phyloP scores from a whole-genome alignment of 2,113 vertebrate species.

The Sinocyclocheilus anophthalmus region DNA sequence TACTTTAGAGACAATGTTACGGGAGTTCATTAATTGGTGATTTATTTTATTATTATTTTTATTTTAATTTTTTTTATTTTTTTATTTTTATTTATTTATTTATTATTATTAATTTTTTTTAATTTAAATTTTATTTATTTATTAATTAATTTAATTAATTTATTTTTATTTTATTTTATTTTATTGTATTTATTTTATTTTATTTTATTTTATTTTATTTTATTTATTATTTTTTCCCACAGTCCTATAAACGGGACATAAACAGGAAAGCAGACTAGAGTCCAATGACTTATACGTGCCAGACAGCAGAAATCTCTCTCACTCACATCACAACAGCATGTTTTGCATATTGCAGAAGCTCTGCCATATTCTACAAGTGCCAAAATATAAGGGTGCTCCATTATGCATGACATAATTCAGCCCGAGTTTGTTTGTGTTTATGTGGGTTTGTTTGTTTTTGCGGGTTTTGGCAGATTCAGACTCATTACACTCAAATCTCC shows the following conservation, averaged over 20 bases:
- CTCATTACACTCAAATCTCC: conserved; percentile 16
- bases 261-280: not conserved
- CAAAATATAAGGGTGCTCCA: conserved; percentile 10
- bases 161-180: too few species aligned
- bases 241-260: not conserved
- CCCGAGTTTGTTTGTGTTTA: conserved; percentile 29
- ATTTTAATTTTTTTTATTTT: too few species aligned
- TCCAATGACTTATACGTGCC: not conserved
- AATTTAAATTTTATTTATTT: too few species aligned
- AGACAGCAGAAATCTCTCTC: not conserved
- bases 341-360: not conserved
- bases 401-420: conserved; percentile 35
- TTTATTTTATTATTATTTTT: too few species aligned
- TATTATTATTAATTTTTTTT: too few species aligned
- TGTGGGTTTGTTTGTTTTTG: conserved; percentile 43
- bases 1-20: not conserved
- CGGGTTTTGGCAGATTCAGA: conserved; percentile 34
- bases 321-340: not conserved
- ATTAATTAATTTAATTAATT: too few species aligned
- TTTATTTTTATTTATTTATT: too few species aligned
- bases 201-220: too few species aligned
- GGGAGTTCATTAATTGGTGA: too few species aligned
- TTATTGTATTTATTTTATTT: too few species aligned
- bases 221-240: too few species aligned
- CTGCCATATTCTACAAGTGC: conserved; percentile 25